Evolutionary conservation across 2,888 invertebrate species (phyloP).

Genomic region (Erannis defoliaria): DNA sequence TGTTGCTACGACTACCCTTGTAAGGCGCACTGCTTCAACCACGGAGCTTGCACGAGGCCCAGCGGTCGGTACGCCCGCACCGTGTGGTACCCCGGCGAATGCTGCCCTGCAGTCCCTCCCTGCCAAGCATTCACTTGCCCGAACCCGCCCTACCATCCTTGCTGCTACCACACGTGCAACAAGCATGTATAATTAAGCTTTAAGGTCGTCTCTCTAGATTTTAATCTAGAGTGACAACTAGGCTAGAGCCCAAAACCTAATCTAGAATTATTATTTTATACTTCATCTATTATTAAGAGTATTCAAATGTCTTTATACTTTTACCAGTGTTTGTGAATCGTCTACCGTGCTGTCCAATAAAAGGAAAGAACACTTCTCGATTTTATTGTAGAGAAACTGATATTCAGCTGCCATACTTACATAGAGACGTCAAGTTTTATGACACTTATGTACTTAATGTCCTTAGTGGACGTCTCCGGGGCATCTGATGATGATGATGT

Average conservation of each 20-base stretch:
- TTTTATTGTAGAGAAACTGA: conserved; percentile 6
- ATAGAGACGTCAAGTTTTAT: no score
- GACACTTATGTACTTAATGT: no score
- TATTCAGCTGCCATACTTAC: no score
- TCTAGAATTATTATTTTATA: not conserved
- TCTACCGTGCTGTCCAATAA: conserved; percentile 28
- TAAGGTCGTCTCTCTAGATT: not conserved
- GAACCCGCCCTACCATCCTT: conserved; percentile 79
- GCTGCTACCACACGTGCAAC: conserved; percentile 77
- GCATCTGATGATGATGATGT: no score
- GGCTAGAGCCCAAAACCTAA: not conserved
- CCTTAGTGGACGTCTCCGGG: no score
- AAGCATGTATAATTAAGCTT: conserved; percentile 63
- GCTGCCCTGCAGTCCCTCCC: conserved; percentile 70
- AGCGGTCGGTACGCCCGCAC: conserved; percentile 79
- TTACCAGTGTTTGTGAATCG: conserved; percentile 31
- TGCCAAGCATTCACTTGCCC: conserved; percentile 81
- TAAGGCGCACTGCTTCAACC: conserved; percentile 81
- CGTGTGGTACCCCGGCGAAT: conserved; percentile 80
- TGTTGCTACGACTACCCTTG: conserved; percentile 83
- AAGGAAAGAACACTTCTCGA: conserved; percentile 1
- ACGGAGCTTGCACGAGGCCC: conserved; percentile 76
- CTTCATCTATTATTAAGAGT: not conserved
- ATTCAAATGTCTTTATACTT: not conserved
- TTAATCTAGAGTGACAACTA: not conserved